Evolutionary conservation across 2,113 vertebrate species (phyloP).

Genomic region (Tichodroma muraria): DNA sequence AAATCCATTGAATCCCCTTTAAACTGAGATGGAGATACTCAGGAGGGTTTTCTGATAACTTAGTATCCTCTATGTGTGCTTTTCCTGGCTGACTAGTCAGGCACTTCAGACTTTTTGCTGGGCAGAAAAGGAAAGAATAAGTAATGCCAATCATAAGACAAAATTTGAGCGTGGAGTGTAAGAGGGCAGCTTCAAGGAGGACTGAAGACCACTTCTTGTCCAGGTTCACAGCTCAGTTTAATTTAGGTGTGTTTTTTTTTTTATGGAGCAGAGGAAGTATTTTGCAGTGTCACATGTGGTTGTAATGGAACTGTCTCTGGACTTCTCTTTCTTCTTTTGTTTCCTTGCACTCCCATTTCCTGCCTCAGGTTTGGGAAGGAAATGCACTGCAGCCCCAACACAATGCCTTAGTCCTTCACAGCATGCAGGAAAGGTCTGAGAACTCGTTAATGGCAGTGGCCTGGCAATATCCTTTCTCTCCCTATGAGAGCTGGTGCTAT

Average conservation of each 20-base stretch:
- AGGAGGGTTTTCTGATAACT: slow-evolving; percentile 1
- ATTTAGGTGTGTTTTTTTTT: neutral
- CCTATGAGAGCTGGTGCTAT: neutral
- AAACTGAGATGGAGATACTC: neutral
- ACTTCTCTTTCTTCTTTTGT: slow-evolving; percentile 42
- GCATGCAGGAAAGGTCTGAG: neutral
- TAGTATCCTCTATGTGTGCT: neutral
- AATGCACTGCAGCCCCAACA: neutral
- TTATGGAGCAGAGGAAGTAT: neutral
- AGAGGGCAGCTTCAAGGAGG: neutral
- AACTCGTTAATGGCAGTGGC: neutral
- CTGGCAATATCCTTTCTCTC: neutral
- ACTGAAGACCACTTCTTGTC: neutral
- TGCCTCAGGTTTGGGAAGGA: slow-evolving; percentile 37
- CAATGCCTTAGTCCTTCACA: slow-evolving; percentile 5
- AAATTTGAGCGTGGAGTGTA: neutral
- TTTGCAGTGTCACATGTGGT: neutral
- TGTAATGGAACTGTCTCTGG: neutral
- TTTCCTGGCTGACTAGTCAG: neutral
- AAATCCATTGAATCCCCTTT: neutral
- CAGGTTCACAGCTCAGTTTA: neutral
- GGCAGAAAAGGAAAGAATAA: neutral
- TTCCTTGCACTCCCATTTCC: slow-evolving; percentile 15
- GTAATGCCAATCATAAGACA: neutral
- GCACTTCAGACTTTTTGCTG: neutral